A percentile compares a stretch with the other conserved stretches of the same genome.
These are phyloP conservation scores for Xenus cinereus DNA, from an alignment of 2,113 vertebrate species.

Conservation along the genomic window DNA sequence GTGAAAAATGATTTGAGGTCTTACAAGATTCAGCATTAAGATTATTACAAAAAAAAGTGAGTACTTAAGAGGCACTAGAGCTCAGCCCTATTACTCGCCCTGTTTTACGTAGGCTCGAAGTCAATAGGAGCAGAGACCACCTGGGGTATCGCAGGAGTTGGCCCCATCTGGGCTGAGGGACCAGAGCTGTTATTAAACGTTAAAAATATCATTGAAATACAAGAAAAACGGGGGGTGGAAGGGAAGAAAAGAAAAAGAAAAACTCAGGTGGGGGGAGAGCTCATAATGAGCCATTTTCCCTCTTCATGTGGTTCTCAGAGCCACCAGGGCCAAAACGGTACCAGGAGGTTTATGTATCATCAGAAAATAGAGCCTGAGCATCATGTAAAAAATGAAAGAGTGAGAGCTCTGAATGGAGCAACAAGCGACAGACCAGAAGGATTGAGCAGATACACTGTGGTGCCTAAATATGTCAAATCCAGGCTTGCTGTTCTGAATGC, in stretches of 20 bases:
- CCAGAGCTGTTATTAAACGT: background rate
- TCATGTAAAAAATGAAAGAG: background rate
- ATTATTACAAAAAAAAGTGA: background rate
- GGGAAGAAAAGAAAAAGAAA: background rate
- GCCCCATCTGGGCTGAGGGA: background rate
- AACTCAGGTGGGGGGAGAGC: accelerated
- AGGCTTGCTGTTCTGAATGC: background rate
- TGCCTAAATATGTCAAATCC: background rate
- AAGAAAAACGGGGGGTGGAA: background rate
- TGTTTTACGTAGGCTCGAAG: background rate
- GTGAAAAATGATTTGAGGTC: background rate
- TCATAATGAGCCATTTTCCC: background rate
- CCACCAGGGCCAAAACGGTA: background rate
- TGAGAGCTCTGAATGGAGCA: background rate
- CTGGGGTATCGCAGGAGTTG: background rate
- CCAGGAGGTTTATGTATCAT: background rate
- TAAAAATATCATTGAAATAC: background rate
- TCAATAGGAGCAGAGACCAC: background rate
- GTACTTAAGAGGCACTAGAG: background rate
- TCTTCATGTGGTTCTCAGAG: background rate
- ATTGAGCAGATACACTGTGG: background rate
- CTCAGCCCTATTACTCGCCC: background rate
- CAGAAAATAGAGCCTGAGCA: background rate
- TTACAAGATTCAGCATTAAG: background rate
- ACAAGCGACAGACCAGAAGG: background rate